Percentiles rank a stretch among this genome's conserved stretches.
Evolutionary conservation across 2,113 vertebrate species (phyloP).

Genomic region (Rhegmatorhina hoffmannsi): DNA sequence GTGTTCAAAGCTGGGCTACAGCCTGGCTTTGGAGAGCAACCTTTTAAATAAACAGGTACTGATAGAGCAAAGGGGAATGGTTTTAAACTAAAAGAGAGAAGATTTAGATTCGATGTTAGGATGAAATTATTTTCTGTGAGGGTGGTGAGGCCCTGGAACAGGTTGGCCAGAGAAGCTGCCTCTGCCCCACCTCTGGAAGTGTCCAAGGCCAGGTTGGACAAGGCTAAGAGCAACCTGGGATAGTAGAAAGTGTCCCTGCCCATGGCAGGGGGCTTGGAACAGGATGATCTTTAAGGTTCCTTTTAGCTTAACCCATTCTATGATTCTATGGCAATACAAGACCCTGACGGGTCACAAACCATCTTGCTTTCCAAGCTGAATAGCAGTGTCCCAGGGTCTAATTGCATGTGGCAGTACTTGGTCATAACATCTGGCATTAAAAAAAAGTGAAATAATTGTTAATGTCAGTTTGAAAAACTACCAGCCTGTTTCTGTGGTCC

Average conservation of each 20-base stretch:
- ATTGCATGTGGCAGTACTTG: rapidly evolving
- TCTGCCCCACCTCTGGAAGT: background rate
- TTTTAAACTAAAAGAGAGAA: background rate
- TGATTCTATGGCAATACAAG: background rate
- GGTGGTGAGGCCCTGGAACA: background rate
- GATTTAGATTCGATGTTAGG: background rate
- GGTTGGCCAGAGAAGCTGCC: background rate
- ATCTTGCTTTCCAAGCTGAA: background rate
- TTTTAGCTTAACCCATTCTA: background rate
- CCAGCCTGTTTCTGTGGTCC: background rate
- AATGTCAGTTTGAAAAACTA: background rate
- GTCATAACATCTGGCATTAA: background rate
- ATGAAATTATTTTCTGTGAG: background rate
- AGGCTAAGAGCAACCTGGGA: background rate
- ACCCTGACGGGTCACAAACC: background rate
- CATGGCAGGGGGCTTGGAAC: background rate
- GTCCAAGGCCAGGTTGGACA: rapidly evolving
- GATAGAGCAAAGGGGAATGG: background rate
- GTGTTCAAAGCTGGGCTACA: background rate
- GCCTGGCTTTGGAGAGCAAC: background rate
- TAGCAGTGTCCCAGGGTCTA: rapidly evolving
- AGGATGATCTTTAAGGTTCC: rapidly evolving
- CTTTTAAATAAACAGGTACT: background rate
- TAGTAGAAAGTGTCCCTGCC: background rate
- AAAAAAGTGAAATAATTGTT: background rate